Base-by-base conservation (phyloP, 1,140 invertebrate species). In the Phortica variegata region DNA sequence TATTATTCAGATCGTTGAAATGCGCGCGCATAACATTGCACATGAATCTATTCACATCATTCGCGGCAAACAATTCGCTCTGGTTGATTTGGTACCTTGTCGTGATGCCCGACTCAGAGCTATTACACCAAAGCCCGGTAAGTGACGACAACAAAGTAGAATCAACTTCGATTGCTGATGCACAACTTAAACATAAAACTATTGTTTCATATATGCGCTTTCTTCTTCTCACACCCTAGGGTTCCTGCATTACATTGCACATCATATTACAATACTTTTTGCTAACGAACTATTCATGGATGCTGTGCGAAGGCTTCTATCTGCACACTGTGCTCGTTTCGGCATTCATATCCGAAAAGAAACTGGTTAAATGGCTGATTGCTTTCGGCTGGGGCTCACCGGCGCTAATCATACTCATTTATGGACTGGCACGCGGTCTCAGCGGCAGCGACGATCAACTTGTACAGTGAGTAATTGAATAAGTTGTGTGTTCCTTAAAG, bases 261-360 rank as follows among this genome's bases (percentile, higher is more conserved):
- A 84, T 93, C 3, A 62, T 90, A 10, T 83, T 94, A 9, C 89
- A 95, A 63, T 96, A 93, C 75, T 92, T 92, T 55, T 80, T 96
- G 38, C 80, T 95, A 21, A 91, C 90, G 46, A 97, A 93, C 79
- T 97, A 97, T 77, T 88, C 91, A 48, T 98, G 95, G 94, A 94
- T 93, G 90, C 81, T 95, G 47, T 92, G 90, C 74, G 91, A 95
- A 77, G 93, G 94, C 0, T 83, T 97, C 38, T 97, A 97, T 77
- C 81, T 97, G 32, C 93, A 96, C 75, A 95, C 93, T 0, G 81
- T 97, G 34, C 84, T 97, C 0, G 92, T 96, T 1, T 85, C 87
- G 38, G 90, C 93, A 2, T 97, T 97, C 77, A 89, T 92, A 15
- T 88, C 88, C 4, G 91, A 95, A 75, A 85, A 88, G 43, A 84